Evolutionary conservation across 2,888 invertebrate species (phyloP).

Genomic region (Cosmia pyralina): DNA sequence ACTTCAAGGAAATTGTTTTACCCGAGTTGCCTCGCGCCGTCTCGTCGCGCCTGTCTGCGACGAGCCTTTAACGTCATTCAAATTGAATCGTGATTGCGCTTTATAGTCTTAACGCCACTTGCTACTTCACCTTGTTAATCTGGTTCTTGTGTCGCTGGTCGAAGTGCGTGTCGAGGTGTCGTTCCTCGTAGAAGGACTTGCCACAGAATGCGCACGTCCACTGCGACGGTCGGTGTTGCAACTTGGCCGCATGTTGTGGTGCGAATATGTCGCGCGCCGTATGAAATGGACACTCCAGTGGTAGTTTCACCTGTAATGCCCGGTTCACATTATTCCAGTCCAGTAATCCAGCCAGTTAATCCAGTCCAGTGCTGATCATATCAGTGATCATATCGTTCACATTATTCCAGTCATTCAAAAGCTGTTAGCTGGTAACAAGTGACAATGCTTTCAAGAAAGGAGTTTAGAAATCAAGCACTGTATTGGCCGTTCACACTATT

Average conservation of each 20-base stretch:
- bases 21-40: too few species aligned
- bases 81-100: not conserved
- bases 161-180: constrained; percentile 96
- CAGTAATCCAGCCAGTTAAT: not conserved
- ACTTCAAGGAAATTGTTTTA: too few species aligned
- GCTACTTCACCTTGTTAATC: constrained; percentile 93
- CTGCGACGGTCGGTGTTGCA: constrained; percentile 95
- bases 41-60: too few species aligned
- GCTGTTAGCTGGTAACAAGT: too few species aligned
- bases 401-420: not conserved
- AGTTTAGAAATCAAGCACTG: not conserved
- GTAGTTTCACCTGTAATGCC: constrained; percentile 92
- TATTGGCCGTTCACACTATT: not conserved
- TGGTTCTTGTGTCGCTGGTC: constrained; percentile 96
- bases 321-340: not conserved
- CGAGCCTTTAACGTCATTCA: not conserved
- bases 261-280: constrained; percentile 96
- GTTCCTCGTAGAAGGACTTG: constrained; percentile 97
- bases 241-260: constrained; percentile 95
- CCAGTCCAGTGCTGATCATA: not conserved
- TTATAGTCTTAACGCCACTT: too few species aligned
- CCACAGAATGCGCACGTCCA: constrained; percentile 98
- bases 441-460: too few species aligned
- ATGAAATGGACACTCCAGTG: constrained; percentile 97
- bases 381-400: not conserved